Base-by-base conservation (phyloP, 30 jellyfish, hydroid and myxozoan genomes). In the Pelagia noctiluca region DNA sequence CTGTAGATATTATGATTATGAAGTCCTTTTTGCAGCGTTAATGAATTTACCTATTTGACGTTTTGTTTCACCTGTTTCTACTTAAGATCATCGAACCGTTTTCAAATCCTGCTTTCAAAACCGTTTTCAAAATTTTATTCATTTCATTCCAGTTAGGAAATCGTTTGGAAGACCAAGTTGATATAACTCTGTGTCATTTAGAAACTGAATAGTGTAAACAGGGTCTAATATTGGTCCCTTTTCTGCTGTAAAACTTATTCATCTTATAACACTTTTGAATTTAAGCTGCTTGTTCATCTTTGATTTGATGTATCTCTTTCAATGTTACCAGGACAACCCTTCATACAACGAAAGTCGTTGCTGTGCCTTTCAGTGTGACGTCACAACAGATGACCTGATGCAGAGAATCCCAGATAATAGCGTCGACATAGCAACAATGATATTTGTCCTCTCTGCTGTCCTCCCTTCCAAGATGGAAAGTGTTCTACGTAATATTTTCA, bases 401-500 rank as follows among this genome's bases (percentile, higher is more conserved):
- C 81, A 75, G 3, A 68, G 35, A 52, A 70, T 90, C 3, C 75
- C 87, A 26, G 66, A 76, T 47, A 66, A 72, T 16, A 71, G 92
- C 37, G 78, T 95, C 30, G 99, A 95, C 68, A 42, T 86, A 24
- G 96, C 77, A 26, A 81, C 96, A 2, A 32, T 95, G 92, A 84
- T 95, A 24, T 95, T 95, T 90, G 98, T 95, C 0, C 31, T 95
- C 86, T 95, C 99, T 50, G 99, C 99, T 36, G 87, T 95, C 61
- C 87, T 67, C 0, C 98, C 98, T 8, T 30, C 83, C 8, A 85
- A 90, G 69, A 90, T 95, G 98, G 21, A n/a, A 1, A 64, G 10
- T 25, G 99, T 79, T 12, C 26, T 95, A 19, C 10, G 30, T 28
- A 95, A 95, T 54, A 62, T 90, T 0, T 57, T 64, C 23, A 83